Percentiles rank a stretch among this genome's conserved stretches.
Conservation (phyloP, 1,140 invertebrate species). For the Aphidius gifuensis region DNA sequence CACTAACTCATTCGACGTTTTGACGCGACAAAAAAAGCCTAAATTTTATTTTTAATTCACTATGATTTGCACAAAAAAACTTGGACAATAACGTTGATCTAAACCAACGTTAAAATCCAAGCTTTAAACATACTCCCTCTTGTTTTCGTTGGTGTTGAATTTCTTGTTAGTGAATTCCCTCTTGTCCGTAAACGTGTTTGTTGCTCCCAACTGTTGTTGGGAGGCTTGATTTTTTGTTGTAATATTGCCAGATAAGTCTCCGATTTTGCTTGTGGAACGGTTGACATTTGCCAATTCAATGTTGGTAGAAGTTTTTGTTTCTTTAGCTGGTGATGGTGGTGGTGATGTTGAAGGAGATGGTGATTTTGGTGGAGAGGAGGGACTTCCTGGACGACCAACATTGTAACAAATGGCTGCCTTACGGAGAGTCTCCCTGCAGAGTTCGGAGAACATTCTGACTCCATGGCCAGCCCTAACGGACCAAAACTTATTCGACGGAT, state of each 20-base stretch:
- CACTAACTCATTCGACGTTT: not conserved
- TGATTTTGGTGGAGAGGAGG: conserved; percentile 27
- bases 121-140: too few relatives aligned
- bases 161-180: conserved; percentile 29
- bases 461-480: conserved; percentile 51
- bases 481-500: conserved; percentile 20
- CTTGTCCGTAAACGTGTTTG: conserved; percentile 25
- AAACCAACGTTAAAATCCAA: too few relatives aligned
- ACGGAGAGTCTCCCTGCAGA: conserved; percentile 62
- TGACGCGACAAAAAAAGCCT: too few relatives aligned
- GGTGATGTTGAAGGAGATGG: conserved; percentile 52
- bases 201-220: conserved; percentile 18
- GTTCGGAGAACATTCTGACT: conserved; percentile 61
- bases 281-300: conserved; percentile 44
- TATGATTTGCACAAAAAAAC: too few relatives aligned
- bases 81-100: too few relatives aligned
- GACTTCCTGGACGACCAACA: conserved; percentile 50
- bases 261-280: conserved; percentile 29
- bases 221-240: conserved; percentile 11
- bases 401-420: conserved; percentile 57
- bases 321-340: conserved; percentile 50
- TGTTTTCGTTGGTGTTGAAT: conserved; percentile 29
- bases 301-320: conserved; percentile 44
- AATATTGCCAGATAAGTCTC: conserved; percentile 24
- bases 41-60: too few relatives aligned